These are phyloP conservation scores for Harpagifer antarcticus DNA, from an alignment of 2,797 vertebrate species.

Conservation along the genomic window DNA sequence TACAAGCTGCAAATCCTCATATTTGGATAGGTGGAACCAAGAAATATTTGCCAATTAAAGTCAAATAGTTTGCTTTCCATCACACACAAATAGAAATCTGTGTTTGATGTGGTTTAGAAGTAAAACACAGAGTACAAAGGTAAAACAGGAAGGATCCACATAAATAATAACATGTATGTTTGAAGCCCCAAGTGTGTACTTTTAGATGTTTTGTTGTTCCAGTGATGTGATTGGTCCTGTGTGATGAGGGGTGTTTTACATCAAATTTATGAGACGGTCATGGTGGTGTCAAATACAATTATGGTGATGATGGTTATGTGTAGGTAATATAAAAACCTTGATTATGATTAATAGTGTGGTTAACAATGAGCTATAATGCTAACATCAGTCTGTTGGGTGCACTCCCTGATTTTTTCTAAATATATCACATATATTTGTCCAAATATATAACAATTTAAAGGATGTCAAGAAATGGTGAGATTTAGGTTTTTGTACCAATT, in stretches of 20 bases:
- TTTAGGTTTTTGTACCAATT: slow-evolving; percentile 1
- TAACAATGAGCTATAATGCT: neutral
- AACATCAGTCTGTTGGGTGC: neutral
- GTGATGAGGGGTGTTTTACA: too few relatives aligned
- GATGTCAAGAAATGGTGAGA: neutral
- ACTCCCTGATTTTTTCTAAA: neutral
- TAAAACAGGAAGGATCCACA: too few relatives aligned
- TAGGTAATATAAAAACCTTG: too few relatives aligned
- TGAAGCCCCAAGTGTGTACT: too few relatives aligned
- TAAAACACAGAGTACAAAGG: neutral
- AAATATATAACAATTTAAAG: neutral
- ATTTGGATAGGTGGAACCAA: neutral
- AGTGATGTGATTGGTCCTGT: too few relatives aligned
- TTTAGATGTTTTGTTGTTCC: too few relatives aligned
- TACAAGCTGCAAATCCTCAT: neutral
- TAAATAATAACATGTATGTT: too few relatives aligned
- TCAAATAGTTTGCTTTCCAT: neutral
- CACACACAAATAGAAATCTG: neutral
- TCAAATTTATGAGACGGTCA: too few relatives aligned
- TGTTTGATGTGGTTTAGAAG: neutral
- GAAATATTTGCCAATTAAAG: neutral
- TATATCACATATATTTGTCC: too few relatives aligned
- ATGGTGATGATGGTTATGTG: too few relatives aligned
- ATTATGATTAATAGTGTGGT: too few relatives aligned
- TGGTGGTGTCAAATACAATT: too few relatives aligned